A percentile compares a stretch with the other conserved stretches of the same genome.
Conservation (phyloP, 2,797 vertebrate species). For the Semotilus atromaculatus region DNA sequence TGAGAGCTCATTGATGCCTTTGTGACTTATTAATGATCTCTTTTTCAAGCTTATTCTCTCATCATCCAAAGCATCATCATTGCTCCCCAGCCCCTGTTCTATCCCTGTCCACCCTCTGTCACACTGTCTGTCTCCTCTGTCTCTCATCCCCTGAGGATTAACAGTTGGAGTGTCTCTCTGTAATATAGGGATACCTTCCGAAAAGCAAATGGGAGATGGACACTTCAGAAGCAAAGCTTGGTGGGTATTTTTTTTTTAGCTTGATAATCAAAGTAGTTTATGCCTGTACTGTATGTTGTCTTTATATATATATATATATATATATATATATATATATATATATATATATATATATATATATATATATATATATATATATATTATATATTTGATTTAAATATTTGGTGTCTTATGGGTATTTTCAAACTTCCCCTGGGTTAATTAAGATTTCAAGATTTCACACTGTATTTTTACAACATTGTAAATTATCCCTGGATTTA, state of each 20-base stretch:
- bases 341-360: neutral
- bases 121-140: constrained; percentile 48
- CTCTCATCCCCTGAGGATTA: constrained; percentile 76
- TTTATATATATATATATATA: too few relatives aligned
- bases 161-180: constrained; percentile 96
- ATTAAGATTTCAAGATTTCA: neutral
- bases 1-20: neutral
- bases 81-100: constrained; percentile 40
- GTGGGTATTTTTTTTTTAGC: constrained; percentile 81
- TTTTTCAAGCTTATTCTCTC: constrained; percentile 70
- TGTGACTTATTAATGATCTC: constrained; percentile 58
- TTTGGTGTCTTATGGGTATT: neutral
- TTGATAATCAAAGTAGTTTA: neutral
- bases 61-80: constrained; percentile 61
- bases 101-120: constrained; percentile 21
- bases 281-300: neutral
- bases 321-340: neutral
- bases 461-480: neutral
- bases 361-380: neutral
- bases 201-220: constrained; percentile 99
- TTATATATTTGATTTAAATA: neutral
- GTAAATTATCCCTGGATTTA: neutral
- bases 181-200: constrained; percentile 99
- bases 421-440: neutral
- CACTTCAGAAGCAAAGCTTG: constrained; percentile 98